Percentiles rank a stretch among this genome's conserved stretches.
phyloP scores from a whole-genome alignment of 2,888 invertebrate genomes.

The Dascillus cervinus region DNA sequence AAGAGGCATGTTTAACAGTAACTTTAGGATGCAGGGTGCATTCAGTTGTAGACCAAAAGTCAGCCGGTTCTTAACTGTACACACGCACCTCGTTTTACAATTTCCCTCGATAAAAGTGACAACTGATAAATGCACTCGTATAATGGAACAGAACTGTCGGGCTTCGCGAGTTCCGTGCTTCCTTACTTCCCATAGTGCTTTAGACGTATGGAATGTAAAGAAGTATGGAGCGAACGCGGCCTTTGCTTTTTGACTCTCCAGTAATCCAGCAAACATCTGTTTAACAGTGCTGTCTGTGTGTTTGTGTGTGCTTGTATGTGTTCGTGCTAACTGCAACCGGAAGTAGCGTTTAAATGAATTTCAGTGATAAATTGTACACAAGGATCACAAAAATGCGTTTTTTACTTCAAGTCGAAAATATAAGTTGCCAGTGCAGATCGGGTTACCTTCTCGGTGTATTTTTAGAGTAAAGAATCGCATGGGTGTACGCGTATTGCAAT shows the following conservation, averaged over 20 bases:
- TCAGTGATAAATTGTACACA: too few species aligned
- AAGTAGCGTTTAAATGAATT: too few species aligned
- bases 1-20: conserved; percentile 33
- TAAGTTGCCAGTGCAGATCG: too few species aligned
- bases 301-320: too few species aligned
- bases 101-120: too few species aligned
- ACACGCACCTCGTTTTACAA: too few species aligned
- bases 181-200: conserved; percentile 91
- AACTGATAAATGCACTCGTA: conserved; percentile 21
- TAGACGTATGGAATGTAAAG: conserved; percentile 94
- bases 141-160: conserved; percentile 5
- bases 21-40: conserved; percentile 31
- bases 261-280: conserved; percentile 9
- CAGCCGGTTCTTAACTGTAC: conserved; percentile 47
- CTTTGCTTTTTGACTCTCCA: conserved; percentile 12
- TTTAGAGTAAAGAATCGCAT: too few species aligned
- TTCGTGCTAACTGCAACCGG: conserved; percentile 8
- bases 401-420: too few species aligned
- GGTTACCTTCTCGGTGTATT: too few species aligned
- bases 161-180: conserved; percentile 75
- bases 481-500: too few species aligned
- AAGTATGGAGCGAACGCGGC: conserved; percentile 74
- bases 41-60: conserved; percentile 37
- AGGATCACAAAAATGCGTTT: too few species aligned
- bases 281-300: conserved; percentile 9